A percentile compares a stretch with the other conserved stretches of the same genome.
Evolutionary conservation across 1,140 invertebrate genomes (phyloP).

Genomic region (Drosophila mojavensis): DNA sequence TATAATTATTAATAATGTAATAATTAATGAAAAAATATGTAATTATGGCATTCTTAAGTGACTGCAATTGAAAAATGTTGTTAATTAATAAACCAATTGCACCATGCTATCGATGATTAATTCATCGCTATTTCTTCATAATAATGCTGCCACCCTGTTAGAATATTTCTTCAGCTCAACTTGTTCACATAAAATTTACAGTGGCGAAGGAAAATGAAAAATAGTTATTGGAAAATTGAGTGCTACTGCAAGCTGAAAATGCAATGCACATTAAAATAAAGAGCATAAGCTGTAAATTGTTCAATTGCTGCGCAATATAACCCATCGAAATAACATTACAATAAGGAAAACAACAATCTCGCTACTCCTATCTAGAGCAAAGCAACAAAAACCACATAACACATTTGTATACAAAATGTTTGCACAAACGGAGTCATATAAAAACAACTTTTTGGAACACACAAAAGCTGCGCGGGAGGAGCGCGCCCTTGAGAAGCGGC

Average conservation of each 20-base stretch:
- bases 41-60: no score
- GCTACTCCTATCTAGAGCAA: constrained; percentile 24
- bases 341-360: constrained; percentile 28
- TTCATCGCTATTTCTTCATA: constrained; percentile 2
- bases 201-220: constrained; percentile 54
- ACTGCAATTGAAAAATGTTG: background rate
- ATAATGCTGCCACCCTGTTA: constrained; percentile 13
- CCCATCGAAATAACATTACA: constrained; percentile 31
- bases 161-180: background rate
- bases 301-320: constrained; percentile 37
- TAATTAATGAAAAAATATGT: no score
- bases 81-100: background rate
- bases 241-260: constrained; percentile 37
- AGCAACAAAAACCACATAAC: constrained; percentile 44
- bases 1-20: background rate
- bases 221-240: constrained; percentile 63
- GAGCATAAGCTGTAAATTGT: constrained; percentile 27
- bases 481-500: constrained; percentile 91
- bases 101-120: constrained; percentile 1
- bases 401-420: constrained; percentile 85
- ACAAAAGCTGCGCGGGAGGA: constrained; percentile 94
- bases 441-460: constrained; percentile 90
- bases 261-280: constrained; percentile 51
- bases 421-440: constrained; percentile 86
- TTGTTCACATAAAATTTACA: constrained; percentile 22